Percentiles rank a stretch among this genome's conserved stretches.
phyloP scores from a whole-genome alignment of 2,888 invertebrate genomes.

The Cataglyphis rosenhaueri region DNA sequence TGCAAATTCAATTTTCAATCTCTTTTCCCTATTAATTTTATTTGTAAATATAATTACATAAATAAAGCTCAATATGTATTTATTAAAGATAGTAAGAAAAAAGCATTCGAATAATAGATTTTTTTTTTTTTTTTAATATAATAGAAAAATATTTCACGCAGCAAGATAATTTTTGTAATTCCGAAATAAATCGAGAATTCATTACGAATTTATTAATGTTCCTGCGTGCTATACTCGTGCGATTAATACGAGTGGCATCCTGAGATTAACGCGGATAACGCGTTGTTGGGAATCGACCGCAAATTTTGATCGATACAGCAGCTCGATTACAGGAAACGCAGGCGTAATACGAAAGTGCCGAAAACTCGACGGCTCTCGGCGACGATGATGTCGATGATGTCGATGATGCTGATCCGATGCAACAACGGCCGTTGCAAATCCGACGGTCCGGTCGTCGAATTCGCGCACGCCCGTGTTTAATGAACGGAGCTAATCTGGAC shows the following conservation, averaged over 20 bases:
- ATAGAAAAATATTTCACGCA: background rate
- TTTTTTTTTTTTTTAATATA: background rate
- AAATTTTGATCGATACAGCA: slow-evolving; percentile 29
- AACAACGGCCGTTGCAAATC: slow-evolving; percentile 60
- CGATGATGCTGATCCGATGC: slow-evolving; percentile 56
- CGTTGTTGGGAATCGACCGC: slow-evolving; percentile 28
- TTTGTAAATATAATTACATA: background rate
- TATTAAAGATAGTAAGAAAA: background rate
- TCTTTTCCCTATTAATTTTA: background rate
- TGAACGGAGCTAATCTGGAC: slow-evolving; percentile 82
- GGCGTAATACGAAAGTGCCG: slow-evolving; percentile 64
- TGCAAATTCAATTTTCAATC: background rate
- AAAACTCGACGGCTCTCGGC: slow-evolving; percentile 70
- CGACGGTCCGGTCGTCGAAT: slow-evolving; percentile 42
- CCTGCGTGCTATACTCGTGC: background rate
- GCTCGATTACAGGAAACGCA: slow-evolving; percentile 61
- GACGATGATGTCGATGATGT: slow-evolving; percentile 70
- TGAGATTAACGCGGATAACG: slow-evolving; percentile 38
- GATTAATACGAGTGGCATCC: background rate
- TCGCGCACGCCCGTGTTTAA: slow-evolving; percentile 76
- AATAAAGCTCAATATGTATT: background rate
- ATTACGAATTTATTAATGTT: slow-evolving; percentile 33
- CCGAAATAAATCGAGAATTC: slow-evolving; percentile 37
- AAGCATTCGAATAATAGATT: background rate
- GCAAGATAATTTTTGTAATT: background rate